Evolutionary conservation across 1,140 invertebrate species (phyloP), one percentile per base, ranked within the genome.

Genomic region (Temnothorax longispinosus): DNA sequence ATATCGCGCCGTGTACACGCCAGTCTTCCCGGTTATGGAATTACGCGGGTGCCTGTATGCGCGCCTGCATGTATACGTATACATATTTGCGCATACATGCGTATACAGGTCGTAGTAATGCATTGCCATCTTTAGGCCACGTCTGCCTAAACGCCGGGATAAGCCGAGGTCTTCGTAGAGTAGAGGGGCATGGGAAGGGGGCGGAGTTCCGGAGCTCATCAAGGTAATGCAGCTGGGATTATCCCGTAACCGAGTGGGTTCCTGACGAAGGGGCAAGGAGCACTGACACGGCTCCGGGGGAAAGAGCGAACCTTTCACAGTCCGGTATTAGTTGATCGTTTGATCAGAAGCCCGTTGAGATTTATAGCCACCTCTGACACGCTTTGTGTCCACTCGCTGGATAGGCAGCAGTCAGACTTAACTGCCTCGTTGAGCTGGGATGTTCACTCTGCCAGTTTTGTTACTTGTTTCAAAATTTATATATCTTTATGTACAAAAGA

Each of bases 201-300:
- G 89, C 92, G 90, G 91, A 91, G 89, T 90, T 84, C 92, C 90
- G 90, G 92, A 94, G 92, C 94, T 95, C 94, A 95, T 95, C 94
- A 95, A 94, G 93, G 92, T 95, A 95, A 95, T 95, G 95, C 94
- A 94, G 92, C 94, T 95, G 94, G 94, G 93, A 95, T 94, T 94
- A 94, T 93, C 91, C 92, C 88, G 91, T 89, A 92, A 93, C 85
- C 91, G 88, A 90, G 91, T 80, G 64, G 80, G 91, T 92, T 92
- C 89, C 91, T 90, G 91, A 94, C 91, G 88, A 88, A 74, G 92
- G 87, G 91, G 89, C 65, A 89, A 87, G 85, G 88, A 88, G 69
- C 84, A 89, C 87, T 91, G 89, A 92, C 88, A 62, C 64, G 38
- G 89, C 89, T 91, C 91, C 86, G 90, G 76, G 89, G 91, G 92